Percentiles rank a stretch among this genome's conserved stretches.
Conservation (phyloP, 2,888 invertebrate species). For the Drosophila demipolita region DNA sequence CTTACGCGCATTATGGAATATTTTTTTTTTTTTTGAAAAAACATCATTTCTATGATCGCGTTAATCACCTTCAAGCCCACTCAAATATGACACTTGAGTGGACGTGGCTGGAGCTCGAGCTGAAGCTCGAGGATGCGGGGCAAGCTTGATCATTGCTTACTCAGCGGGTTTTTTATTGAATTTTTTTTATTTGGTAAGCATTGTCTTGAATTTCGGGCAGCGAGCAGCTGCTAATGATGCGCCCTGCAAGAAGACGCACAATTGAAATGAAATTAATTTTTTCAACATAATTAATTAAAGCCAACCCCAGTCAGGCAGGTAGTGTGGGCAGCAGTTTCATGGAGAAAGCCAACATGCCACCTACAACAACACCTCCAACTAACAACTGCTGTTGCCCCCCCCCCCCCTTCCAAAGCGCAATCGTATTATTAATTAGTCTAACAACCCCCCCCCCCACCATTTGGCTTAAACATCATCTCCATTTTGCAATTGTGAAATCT, state of each 20-base stretch:
- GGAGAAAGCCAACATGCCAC: constrained; percentile 75
- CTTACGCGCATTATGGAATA: constrained; percentile 36
- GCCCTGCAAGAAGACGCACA: constrained; percentile 60
- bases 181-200: not conserved
- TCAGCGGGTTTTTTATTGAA: constrained; percentile 73
- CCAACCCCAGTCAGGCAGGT: constrained; percentile 7
- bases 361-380: constrained; percentile 28
- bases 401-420: not conserved
- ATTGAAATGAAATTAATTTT: constrained; percentile 81
- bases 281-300: constrained; percentile 74
- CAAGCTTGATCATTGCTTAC: constrained; percentile 70
- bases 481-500: constrained; percentile 64
- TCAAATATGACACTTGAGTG: constrained; percentile 75
- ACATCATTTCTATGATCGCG: constrained; percentile 80
- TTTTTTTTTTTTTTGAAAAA: constrained; percentile 24
- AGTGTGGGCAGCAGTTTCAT: constrained; percentile 59
- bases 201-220: constrained; percentile 11
- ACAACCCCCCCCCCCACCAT: constrained; percentile 63
- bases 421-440: constrained; percentile 72
- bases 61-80: constrained; percentile 82
- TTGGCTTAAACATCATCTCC: constrained; percentile 4
- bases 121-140: constrained; percentile 64
- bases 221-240: constrained; percentile 74
- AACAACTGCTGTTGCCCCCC: not conserved
- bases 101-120: constrained; percentile 42